Base-by-base conservation (phyloP, 2,888 invertebrate species). In the Falcaria lacertinaria region DNA sequence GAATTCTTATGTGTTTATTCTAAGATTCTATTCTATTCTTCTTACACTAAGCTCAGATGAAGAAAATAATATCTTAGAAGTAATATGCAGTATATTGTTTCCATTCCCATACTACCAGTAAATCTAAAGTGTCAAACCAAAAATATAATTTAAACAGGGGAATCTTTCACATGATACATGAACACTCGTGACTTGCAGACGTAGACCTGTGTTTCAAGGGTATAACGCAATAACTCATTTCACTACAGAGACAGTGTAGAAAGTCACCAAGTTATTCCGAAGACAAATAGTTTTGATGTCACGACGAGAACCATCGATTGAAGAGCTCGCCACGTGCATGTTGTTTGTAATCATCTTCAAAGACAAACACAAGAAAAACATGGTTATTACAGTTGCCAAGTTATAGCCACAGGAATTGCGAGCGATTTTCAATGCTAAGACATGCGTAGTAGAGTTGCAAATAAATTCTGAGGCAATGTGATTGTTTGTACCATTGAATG, bases 321-420 rank as follows among this genome's bases (percentile, higher is more conserved):
- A 74, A 81, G 78, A 66, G 74, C 56, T 56, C 59, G 59, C 75
- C 74, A 73, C 74, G 71, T 77, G 78, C 74, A 70, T 72, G 61
- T 66, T 84, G 75, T 85, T 88, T 86, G 80, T 74, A 79, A 79
- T 85, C 78, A 77, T 62, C 83, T 84, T 76, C 76, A 81, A 77
- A 81, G 76, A 81, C 78, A 87, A 84, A 83, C 74, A 81, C 60
- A 78, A 81, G 83, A 82, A 86, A 80, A 85, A 85, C 80, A 86
- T 72, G 64, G 73, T 74, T 79, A 72, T 75, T 76, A 74, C 76
- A 72, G 64, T 63, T 52, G 50, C 52, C 59, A 51, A 50, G 57
- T 33, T 42, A 39, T 41, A n/a, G 11, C 43, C 44, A 42, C 44
- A 53, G 47, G 42, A 33, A 13, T 22, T 43, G 17, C 41, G 56